These are phyloP conservation scores for Propithecus coquereli DNA, from an alignment of 2,113 vertebrate genomes.

Conservation along the genomic window DNA sequence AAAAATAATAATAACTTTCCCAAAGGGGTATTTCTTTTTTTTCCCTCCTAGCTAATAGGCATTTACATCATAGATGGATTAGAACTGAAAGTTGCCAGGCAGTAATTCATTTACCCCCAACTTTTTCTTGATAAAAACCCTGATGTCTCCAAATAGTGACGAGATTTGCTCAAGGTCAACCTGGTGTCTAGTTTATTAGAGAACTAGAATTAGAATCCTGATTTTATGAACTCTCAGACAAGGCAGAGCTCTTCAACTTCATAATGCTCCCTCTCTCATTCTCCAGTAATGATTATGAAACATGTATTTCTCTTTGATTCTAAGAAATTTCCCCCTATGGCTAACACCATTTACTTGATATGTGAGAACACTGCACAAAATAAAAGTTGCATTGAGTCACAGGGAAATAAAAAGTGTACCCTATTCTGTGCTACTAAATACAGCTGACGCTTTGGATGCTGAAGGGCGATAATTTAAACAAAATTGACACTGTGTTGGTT, in stretches of 20 bases:
- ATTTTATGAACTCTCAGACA: constrained; percentile 38
- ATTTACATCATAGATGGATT: background rate
- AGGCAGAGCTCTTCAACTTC: background rate
- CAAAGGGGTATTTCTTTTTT: background rate
- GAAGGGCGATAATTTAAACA: constrained; percentile 72
- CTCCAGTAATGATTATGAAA: constrained; percentile 61
- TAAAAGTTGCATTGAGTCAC: constrained; percentile 71
- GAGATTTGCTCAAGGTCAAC: constrained; percentile 13
- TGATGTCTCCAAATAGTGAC: background rate
- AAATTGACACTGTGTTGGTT: constrained; percentile 75
- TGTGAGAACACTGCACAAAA: constrained; percentile 65
- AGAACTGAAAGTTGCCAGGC: background rate
- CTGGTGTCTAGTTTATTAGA: background rate
- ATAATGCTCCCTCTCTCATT: background rate
- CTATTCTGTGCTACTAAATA: constrained; percentile 72
- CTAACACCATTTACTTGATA: constrained; percentile 71
- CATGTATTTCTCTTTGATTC: constrained; percentile 67
- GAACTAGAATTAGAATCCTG: constrained; percentile 24
- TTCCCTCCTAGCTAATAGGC: background rate
- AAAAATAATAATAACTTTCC: background rate
- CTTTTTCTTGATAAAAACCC: background rate
- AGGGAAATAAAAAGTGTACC: constrained; percentile 70
- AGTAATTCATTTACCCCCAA: background rate
- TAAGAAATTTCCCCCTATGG: constrained; percentile 68
- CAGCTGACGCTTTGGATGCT: constrained; percentile 69